Percentiles rank a stretch among this genome's conserved stretches.
These are phyloP conservation scores for Orycteropus afer DNA, from an alignment of 2,113 vertebrate species.

Conservation along the genomic window DNA sequence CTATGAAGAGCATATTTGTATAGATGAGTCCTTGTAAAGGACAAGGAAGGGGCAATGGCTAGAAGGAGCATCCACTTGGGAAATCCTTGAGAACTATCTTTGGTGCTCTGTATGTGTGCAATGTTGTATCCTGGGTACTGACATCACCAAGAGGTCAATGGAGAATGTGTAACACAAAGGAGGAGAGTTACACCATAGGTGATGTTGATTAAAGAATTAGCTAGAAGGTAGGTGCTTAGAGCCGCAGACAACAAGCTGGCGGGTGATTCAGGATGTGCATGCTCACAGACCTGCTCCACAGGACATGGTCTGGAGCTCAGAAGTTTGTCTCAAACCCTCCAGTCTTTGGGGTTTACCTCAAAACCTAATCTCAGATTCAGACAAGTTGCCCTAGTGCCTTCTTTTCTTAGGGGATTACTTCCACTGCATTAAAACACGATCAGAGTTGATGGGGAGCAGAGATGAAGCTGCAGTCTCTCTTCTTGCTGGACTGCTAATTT, in stretches of 20 bases:
- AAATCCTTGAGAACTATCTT: background rate
- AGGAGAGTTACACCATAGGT: background rate
- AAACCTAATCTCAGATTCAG: background rate
- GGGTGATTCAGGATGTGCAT: background rate
- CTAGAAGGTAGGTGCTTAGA: background rate
- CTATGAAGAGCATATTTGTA: background rate
- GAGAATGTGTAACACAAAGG: background rate
- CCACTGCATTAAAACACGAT: background rate
- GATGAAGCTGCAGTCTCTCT: background rate
- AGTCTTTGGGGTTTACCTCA: background rate
- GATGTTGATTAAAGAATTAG: background rate
- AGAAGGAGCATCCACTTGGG: background rate
- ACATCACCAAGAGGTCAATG: background rate
- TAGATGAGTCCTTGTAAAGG: background rate
- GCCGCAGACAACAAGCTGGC: background rate
- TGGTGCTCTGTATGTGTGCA: background rate
- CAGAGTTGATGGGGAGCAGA: background rate
- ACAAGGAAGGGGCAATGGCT: background rate
- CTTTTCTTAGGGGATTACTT: background rate
- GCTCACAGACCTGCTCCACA: background rate
- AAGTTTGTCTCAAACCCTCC: background rate
- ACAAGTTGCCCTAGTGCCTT: background rate
- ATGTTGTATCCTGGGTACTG: background rate
- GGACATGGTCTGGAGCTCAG: background rate
- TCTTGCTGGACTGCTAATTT: background rate